Evolutionary conservation across 2,797 vertebrate genomes (phyloP).

Genomic region (Acanthornis magna): DNA sequence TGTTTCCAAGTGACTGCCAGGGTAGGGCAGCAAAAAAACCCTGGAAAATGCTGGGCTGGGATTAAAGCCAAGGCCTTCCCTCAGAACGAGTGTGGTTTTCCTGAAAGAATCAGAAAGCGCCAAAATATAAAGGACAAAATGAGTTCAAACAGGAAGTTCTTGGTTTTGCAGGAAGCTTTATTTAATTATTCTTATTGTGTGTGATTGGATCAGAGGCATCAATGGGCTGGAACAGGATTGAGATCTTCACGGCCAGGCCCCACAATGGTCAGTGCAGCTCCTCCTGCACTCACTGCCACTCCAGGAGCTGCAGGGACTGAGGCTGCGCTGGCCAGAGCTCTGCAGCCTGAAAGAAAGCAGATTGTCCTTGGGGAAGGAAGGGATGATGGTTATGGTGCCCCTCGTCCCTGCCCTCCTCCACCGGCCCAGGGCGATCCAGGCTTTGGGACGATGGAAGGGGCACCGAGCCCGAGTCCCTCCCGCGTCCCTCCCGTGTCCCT

Average conservation of each 20-base stretch:
- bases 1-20: not conserved
- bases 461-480: no score
- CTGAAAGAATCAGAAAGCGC: not conserved
- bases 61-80: not conserved
- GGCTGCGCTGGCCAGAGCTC: conserved; percentile 17
- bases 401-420: not conserved
- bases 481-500: no score
- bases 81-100: accelerated
- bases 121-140: no score
- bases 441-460: not conserved
- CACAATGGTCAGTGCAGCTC: conserved; percentile 54
- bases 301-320: not conserved
- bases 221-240: no score
- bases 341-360: not conserved
- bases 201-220: not conserved
- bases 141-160: no score
- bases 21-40: not conserved
- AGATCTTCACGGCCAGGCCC: conserved; percentile 71
- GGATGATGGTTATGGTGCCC: not conserved
- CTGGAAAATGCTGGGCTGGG: not conserved
- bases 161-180: not conserved
- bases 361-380: not conserved
- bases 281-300: not conserved
- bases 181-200: not conserved
- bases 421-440: not conserved